A percentile compares a stretch with the other conserved stretches of the same genome.
Evolutionary conservation across 2,113 vertebrate genomes (phyloP).

Genomic region (Sigmodon hispidus): DNA sequence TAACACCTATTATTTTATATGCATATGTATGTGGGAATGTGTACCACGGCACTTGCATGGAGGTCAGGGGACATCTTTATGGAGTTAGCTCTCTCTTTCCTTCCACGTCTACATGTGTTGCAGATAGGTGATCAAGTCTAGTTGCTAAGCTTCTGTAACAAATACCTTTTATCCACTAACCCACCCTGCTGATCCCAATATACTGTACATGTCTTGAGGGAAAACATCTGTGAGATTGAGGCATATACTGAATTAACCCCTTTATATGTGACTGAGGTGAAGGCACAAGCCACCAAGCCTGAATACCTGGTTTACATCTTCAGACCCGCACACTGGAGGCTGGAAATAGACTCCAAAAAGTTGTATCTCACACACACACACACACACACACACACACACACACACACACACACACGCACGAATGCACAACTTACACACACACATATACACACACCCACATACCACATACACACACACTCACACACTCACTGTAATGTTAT

Average conservation of each 20-base stretch:
- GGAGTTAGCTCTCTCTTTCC: background rate
- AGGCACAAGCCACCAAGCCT: no score
- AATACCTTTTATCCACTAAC: background rate
- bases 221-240: background rate
- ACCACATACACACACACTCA: background rate
- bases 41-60: background rate
- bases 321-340: background rate
- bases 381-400: background rate
- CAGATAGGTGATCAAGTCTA: background rate
- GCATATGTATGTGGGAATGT: background rate
- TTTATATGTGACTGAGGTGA: background rate
- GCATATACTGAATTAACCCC: background rate
- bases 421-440: background rate
- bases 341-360: background rate
- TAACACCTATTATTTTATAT: background rate
- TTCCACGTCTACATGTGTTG: background rate
- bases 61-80: background rate
- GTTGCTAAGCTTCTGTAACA: background rate
- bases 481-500: background rate
- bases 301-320: no score
- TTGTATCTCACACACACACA: background rate
- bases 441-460: background rate
- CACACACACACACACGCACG: no score
- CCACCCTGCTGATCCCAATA: background rate
- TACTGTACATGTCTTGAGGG: background rate